phyloP scores from a whole-genome alignment of 2,888 invertebrate species.

The Escarpia spicata region DNA sequence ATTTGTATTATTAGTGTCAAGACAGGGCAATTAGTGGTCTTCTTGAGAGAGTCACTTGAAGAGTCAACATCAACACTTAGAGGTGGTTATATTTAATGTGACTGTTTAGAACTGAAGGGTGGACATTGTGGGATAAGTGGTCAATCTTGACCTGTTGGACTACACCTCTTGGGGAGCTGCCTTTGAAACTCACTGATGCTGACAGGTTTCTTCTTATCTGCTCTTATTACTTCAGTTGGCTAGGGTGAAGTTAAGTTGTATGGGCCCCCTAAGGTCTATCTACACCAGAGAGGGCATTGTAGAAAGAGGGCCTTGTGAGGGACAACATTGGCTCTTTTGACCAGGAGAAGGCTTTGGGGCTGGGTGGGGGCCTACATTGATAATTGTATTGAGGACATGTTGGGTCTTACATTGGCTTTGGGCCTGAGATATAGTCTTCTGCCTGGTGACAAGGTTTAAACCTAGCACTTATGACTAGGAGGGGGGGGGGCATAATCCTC shows the following conservation, averaged over 20 bases:
- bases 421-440: no score
- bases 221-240: no score
- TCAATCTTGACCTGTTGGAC: background rate
- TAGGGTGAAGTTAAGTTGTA: no score
- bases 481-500: background rate
- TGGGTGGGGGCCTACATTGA: background rate
- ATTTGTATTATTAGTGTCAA: background rate
- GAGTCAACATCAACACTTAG: background rate
- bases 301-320: background rate
- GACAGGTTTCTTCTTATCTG: background rate
- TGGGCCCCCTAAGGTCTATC: no score
- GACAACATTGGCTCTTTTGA: background rate
- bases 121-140: background rate
- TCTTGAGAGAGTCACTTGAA: background rate
- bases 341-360: background rate
- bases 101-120: background rate
- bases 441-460: no score
- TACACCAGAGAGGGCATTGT: no score
- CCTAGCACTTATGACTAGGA: background rate
- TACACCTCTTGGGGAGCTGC: background rate
- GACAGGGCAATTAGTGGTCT: background rate
- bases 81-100: background rate
- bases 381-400: no score
- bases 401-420: background rate
- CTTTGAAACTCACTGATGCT: background rate